Percentiles rank a stretch among this genome's conserved stretches.
Conservation (phyloP, 2,888 invertebrate species). For the Urechis unicinctus region DNA sequence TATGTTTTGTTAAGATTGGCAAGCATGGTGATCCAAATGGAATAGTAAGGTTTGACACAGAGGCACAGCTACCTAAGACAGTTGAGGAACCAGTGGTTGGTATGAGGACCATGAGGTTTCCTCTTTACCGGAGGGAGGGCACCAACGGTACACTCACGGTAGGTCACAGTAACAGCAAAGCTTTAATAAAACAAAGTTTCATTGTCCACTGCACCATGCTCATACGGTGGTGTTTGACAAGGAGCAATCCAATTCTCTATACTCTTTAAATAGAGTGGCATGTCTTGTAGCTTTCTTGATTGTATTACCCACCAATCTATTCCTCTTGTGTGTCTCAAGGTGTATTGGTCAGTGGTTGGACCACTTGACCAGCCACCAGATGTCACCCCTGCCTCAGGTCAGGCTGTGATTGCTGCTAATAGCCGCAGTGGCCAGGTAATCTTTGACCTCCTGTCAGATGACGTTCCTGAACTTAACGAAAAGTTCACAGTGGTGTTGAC, state of each 20-base stretch:
- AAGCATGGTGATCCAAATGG: constrained; percentile 48
- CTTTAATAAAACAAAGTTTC: no score
- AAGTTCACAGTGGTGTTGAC: constrained; percentile 29
- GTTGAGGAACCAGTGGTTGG: constrained; percentile 35
- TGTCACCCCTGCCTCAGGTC: constrained; percentile 32
- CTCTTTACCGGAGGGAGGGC: constrained; percentile 29
- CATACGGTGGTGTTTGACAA: no score
- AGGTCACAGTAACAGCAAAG: no score
- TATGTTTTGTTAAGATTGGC: constrained; percentile 34
- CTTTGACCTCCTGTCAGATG: constrained; percentile 38
- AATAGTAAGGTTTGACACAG: constrained; percentile 35
- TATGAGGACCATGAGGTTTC: constrained; percentile 27
- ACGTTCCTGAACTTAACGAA: constrained; percentile 39
- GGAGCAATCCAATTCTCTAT: no score
- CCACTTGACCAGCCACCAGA: constrained; percentile 22
- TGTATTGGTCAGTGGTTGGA: constrained; percentile 34
- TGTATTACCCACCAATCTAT: no score
- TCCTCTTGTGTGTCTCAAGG: no score
- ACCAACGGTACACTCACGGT: constrained; percentile 22
- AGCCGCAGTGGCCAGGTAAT: constrained; percentile 27
- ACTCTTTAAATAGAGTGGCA: no score
- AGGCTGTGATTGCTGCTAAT: constrained; percentile 26
- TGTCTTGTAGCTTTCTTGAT: no score
- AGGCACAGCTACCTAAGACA: constrained; percentile 24
- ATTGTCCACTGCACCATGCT: no score